A percentile compares a stretch with the other conserved stretches of the same genome.
Conservation (phyloP, 2,888 invertebrate species). For the Catocala fraxini region DNA sequence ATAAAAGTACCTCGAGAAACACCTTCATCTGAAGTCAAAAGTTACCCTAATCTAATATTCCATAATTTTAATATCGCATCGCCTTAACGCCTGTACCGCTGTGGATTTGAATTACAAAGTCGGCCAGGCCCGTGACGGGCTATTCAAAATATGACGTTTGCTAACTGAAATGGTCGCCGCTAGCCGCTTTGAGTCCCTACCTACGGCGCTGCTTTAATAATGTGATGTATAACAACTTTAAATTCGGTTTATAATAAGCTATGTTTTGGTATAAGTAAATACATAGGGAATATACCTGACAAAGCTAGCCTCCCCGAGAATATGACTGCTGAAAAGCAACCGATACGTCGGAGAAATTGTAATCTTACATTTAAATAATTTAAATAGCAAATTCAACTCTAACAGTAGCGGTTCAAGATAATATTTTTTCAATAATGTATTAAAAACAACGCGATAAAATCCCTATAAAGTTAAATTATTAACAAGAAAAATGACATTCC, state of each 20-base stretch:
- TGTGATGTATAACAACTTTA: conserved; percentile 42
- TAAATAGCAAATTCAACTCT: too few species aligned
- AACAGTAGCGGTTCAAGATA: too few species aligned
- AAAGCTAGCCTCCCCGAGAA: too few species aligned
- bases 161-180: conserved; percentile 49
- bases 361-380: too few species aligned
- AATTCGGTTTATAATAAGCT: conserved; percentile 39
- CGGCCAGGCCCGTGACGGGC: conserved; percentile 65
- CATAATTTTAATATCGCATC: conserved; percentile 78
- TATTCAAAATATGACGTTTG: conserved; percentile 54
- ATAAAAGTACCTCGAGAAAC: neutral
- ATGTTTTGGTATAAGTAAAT: conserved; percentile 8
- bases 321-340: too few species aligned
- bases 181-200: conserved; percentile 50
- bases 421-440: too few species aligned
- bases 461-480: too few species aligned
- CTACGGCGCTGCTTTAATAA: conserved; percentile 53
- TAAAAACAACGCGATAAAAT: too few species aligned
- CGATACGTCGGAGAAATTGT: too few species aligned
- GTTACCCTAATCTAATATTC: conserved; percentile 74
- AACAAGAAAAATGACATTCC: too few species aligned
- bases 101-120: conserved; percentile 84
- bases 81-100: conserved; percentile 66
- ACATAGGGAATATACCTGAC: neutral
- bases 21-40: conserved; percentile 7